These are phyloP conservation scores for Rhabdomys dilectus DNA, from an alignment of 2,113 vertebrate species.

Conservation along the genomic window DNA sequence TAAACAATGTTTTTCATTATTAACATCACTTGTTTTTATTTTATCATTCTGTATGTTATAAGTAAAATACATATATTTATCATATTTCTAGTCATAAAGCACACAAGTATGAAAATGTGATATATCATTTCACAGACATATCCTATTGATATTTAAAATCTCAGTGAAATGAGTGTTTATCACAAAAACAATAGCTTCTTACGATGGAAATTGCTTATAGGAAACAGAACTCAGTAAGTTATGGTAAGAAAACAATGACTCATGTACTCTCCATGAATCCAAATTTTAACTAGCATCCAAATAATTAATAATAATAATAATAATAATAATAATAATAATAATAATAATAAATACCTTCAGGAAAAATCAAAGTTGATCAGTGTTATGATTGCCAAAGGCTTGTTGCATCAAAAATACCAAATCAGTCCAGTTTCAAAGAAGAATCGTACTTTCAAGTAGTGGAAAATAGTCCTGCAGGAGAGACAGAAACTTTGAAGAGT, in stretches of 20 bases:
- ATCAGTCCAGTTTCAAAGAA: neutral
- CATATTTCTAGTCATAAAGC: neutral
- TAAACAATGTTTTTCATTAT: neutral
- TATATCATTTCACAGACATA: neutral
- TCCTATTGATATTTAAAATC: neutral
- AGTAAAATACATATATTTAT: neutral
- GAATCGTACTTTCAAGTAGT: neutral
- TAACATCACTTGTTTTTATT: neutral
- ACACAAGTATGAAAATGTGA: neutral
- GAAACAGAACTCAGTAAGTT: neutral
- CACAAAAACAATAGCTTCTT: neutral
- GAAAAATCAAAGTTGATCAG: neutral
- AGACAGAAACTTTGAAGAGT: neutral
- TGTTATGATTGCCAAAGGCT: neutral
- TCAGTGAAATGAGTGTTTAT: neutral
- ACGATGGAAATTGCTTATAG: neutral
- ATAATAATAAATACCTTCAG: neutral
- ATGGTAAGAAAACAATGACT: neutral
- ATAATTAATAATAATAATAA: neutral
- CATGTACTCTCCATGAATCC: neutral
- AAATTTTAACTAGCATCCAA: neutral
- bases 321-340: neutral
- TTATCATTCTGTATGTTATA: neutral
- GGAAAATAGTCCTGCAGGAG: neutral
- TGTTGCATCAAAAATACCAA: neutral